Evolutionary conservation across 2,797 vertebrate species (phyloP), one percentile per base, ranked within the genome.

Genomic region (Enteromius thamalakanensis): DNA sequence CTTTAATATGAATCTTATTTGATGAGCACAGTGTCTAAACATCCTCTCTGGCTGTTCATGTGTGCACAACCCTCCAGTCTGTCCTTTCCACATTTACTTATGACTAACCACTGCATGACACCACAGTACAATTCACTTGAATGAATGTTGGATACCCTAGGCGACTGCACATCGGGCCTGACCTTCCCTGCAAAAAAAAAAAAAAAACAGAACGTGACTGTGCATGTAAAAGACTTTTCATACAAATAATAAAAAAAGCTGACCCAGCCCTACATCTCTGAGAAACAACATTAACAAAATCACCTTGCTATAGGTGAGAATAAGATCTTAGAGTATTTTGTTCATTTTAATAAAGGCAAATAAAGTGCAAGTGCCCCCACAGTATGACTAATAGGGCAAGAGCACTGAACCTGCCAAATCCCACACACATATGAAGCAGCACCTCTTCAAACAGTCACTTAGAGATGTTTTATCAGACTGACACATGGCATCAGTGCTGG

Each of bases 381-480:
- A 88, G 86, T 87, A 89, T 91, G 90, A 93, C 87, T 92, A 92
- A 91, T 45, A 88, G 81, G 82, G 82, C 88, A 83, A 88, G 85
- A 85, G 84, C 84, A 85, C 79, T 23, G 89, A 91, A 94, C 87
- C 55, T 87, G 87, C 91, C 88, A 76, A 89, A 90, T 90, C 90
- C 90, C 90, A 93, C 90, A 90, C 91, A 91, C 70, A 89, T 86
- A 86, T 90, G 88, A 91, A 88, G 81, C 64, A 85, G 79, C 87
- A 88, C 79, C 86, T 91, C 83, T 89, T 92, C 89, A 89, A 91
- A 83, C 86, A 86, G 90, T 85, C 86, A 80, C 81, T 74, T 82
- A 86, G 83, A 77, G 83, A 79, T 88, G 87, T 85, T 91, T 93
- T 89, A 85, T 86, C 87, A 79, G 67, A 81, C 76, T 82, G 81